phyloP scores from a whole-genome alignment of 2,113 vertebrate genomes.

The Microtus oregoni region DNA sequence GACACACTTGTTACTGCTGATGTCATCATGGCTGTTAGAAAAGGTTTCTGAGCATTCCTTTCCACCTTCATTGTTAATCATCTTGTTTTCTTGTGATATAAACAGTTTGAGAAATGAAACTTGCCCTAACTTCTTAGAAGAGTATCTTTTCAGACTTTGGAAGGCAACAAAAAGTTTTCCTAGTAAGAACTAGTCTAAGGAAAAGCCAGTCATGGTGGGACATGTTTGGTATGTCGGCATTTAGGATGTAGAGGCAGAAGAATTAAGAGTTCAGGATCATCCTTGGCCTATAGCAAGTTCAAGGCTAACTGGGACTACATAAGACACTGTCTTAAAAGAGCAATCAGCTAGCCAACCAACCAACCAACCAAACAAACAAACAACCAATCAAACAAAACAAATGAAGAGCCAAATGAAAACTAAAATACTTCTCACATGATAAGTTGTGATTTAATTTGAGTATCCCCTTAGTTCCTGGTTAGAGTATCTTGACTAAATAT shows the following conservation, averaged over 20 bases:
- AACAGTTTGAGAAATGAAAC: neutral
- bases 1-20: neutral
- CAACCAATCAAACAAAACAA: neutral
- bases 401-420: neutral
- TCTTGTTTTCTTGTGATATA: neutral
- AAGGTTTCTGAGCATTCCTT: neutral
- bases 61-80: neutral
- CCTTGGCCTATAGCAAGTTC: neutral
- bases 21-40: neutral
- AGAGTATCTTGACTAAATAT: neutral
- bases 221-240: neutral
- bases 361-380: neutral
- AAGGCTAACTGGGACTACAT: neutral
- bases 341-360: neutral
- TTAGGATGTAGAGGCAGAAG: neutral
- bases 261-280: neutral
- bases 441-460: neutral
- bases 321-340: neutral
- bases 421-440: neutral
- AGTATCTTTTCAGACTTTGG: neutral
- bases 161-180: neutral
- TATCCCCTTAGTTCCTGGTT: neutral
- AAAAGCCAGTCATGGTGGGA: neutral
- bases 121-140: neutral
- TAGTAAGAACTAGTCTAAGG: neutral